These are phyloP conservation scores for Tanypteryx hageni DNA, from an alignment of 2,888 invertebrate species.

Conservation along the genomic window DNA sequence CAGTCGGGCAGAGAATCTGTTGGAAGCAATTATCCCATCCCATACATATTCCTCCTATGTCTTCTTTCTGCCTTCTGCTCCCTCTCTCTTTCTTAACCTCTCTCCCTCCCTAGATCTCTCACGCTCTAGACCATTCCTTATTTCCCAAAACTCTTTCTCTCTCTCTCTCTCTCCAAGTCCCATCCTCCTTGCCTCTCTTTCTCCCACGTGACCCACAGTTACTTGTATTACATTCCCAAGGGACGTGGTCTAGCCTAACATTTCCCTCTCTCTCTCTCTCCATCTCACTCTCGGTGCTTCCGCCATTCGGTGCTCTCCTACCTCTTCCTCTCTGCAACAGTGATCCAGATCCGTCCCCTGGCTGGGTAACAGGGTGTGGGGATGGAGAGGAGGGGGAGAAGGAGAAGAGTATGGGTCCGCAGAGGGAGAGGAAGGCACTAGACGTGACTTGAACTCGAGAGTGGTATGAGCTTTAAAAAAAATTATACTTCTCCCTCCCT, in stretches of 20 bases:
- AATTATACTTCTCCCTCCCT: not conserved
- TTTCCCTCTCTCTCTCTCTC: not conserved
- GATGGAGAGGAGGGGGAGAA: not conserved
- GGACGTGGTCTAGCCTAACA: not conserved
- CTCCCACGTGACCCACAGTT: not conserved
- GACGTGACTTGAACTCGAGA: conserved; percentile 42
- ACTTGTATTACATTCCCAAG: not conserved
- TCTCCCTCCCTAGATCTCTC: not conserved
- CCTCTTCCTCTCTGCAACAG: not conserved
- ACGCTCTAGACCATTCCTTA: not conserved
- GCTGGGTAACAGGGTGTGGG: not conserved
- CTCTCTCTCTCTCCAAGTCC: not conserved
- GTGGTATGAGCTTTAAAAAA: not conserved
- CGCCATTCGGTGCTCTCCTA: not conserved
- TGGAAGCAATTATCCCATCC: no score
- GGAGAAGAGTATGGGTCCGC: not conserved
- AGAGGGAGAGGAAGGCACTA: not conserved
- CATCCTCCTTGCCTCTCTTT: not conserved
- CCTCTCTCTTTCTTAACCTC: not conserved
- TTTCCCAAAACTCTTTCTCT: not conserved
- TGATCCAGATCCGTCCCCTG: not conserved
- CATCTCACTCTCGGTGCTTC: not conserved
- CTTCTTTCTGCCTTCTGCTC: no score
- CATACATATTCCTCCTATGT: no score
- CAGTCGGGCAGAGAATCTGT: no score